Conservation (phyloP, 2,113 vertebrate species). For the Callospermophilus lateralis region DNA sequence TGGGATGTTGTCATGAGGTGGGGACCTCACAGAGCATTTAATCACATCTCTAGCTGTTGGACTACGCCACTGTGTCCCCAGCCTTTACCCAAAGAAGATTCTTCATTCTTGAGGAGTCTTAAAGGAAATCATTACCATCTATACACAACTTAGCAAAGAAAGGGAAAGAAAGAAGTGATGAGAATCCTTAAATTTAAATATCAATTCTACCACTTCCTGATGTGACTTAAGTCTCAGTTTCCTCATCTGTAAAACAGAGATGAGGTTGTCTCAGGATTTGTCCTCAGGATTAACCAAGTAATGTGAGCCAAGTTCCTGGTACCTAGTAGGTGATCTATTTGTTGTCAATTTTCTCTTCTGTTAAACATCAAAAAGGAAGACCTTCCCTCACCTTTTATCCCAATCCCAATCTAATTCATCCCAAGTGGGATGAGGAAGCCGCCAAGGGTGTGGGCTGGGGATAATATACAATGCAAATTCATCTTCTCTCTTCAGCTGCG, state of each 20-base stretch:
- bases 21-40: neutral
- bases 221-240: neutral
- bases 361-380: neutral
- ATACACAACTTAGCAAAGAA: neutral
- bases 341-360: neutral
- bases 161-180: neutral
- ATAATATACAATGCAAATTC: slow-evolving; percentile 20
- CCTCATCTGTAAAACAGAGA: neutral
- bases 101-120: neutral
- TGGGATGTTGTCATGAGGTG: neutral
- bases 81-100: neutral
- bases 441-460: neutral
- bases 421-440: neutral
- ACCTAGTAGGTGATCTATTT: neutral
- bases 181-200: neutral
- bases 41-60: neutral
- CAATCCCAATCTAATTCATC: neutral
- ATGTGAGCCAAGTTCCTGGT: neutral
- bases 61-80: too few relatives aligned
- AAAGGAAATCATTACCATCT: neutral
- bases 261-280: neutral
- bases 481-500: slow-evolving; percentile 6
- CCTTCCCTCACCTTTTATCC: neutral
- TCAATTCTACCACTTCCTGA: neutral
- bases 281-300: neutral